Conservation (phyloP, 2,888 invertebrate genomes). For the Oxyteleia sp. region DNA sequence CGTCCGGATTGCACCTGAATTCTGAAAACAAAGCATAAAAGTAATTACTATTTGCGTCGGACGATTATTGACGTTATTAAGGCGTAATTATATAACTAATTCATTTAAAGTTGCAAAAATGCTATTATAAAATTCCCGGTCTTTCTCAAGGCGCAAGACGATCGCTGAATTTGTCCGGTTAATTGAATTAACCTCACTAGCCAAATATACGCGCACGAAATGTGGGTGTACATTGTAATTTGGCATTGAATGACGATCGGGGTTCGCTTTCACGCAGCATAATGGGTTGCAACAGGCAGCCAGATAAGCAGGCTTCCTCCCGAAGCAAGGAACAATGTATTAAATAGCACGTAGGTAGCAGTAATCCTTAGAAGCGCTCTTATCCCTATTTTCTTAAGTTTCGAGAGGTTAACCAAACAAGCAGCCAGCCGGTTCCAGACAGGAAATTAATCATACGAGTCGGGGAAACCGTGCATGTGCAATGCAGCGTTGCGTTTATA, state of each 20-base stretch:
- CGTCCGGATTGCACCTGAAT: constrained; percentile 43
- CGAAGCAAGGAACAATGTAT: constrained; percentile 70
- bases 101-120: no score
- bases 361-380: constrained; percentile 74
- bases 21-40: constrained; percentile 54
- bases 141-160: neutral
- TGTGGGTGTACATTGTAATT: constrained; percentile 66
- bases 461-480: constrained; percentile 70
- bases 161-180: constrained; percentile 19
- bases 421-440: constrained; percentile 64
- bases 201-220: constrained; percentile 18
- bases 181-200: constrained; percentile 53
- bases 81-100: constrained; percentile 36
- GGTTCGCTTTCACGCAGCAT: constrained; percentile 63
- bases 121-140: neutral
- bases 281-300: constrained; percentile 70
- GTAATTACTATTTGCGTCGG: constrained; percentile 19
- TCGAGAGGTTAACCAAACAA: constrained; percentile 70
- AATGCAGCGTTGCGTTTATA: constrained; percentile 22
- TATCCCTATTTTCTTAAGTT: constrained; percentile 72
- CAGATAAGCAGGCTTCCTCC: constrained; percentile 72
- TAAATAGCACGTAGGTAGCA: constrained; percentile 73
- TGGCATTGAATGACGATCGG: constrained; percentile 69
- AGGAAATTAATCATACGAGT: constrained; percentile 73
- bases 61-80: constrained; percentile 22